phyloP scores from a whole-genome alignment of 2,888 invertebrate species.

The Lordiphosa fenestrarum region DNA sequence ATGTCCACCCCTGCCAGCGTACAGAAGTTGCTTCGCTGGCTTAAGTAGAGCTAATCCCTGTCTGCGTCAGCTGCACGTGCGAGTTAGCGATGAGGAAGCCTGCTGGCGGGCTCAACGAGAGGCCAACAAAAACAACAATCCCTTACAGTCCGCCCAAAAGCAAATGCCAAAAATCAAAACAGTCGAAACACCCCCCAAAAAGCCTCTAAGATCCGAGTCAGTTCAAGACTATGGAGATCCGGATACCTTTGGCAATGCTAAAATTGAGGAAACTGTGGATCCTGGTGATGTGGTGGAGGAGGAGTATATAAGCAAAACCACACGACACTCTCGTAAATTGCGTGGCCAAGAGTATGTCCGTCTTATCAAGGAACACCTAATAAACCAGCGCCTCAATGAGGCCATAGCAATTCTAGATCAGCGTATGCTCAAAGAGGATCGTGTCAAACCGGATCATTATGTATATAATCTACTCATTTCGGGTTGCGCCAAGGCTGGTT shows the following conservation, averaged over 20 bases:
- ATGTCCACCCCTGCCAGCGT: constrained; percentile 9
- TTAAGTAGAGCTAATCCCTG: neutral
- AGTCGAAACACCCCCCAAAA: neutral
- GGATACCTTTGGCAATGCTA: constrained; percentile 69
- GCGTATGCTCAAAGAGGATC: constrained; percentile 88
- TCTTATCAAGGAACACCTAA: constrained; percentile 85
- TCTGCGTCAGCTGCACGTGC: constrained; percentile 55
- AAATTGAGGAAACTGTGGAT: constrained; percentile 45
- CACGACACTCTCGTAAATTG: constrained; percentile 81
- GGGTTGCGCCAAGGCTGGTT: constrained; percentile 91
- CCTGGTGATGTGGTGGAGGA: constrained; percentile 84
- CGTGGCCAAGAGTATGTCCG: constrained; percentile 85
- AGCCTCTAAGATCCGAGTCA: constrained; percentile 5
- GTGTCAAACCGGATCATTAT: constrained; percentile 88
- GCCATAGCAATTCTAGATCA: constrained; percentile 90
- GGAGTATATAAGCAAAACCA: constrained; percentile 82
- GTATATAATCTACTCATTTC: constrained; percentile 92
- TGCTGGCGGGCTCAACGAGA: constrained; percentile 52
- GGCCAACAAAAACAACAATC: constrained; percentile 39
- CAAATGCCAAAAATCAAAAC: constrained; percentile 3
- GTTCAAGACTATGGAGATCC: constrained; percentile 50
- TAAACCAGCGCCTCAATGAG: constrained; percentile 85
- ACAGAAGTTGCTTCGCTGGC: constrained; percentile 1
- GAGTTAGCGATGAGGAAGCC: constrained; percentile 69
- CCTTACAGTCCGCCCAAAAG: constrained; percentile 16